phyloP scores from a whole-genome alignment of 2,797 vertebrate genomes.

The Sebastes alutus region DNA sequence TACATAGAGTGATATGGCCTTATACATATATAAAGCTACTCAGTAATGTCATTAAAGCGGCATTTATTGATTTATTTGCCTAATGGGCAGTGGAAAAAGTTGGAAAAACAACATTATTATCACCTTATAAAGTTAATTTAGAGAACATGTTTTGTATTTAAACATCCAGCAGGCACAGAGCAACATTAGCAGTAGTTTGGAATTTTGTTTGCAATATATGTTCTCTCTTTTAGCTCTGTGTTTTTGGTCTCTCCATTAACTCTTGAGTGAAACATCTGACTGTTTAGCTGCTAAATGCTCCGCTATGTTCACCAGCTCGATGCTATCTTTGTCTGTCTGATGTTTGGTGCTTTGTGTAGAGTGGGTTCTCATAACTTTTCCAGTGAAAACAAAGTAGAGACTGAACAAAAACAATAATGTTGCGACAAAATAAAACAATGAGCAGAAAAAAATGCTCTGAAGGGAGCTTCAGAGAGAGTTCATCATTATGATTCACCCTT shows the following conservation, averaged over 20 bases:
- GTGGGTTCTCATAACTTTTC: background rate
- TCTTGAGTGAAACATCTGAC: background rate
- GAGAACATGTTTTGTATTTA: background rate
- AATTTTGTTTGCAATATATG: background rate
- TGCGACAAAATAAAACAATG: accelerated
- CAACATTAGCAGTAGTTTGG: background rate
- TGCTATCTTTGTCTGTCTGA: background rate
- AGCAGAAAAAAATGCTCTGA: too few relatives aligned
- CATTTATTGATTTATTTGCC: background rate
- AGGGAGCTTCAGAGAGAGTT: background rate
- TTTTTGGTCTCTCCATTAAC: background rate
- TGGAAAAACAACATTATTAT: background rate
- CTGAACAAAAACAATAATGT: background rate
- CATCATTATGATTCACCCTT: background rate
- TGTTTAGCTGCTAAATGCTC: background rate
- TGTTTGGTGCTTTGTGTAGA: too few relatives aligned
- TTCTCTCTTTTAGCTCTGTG: background rate
- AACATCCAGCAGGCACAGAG: background rate
- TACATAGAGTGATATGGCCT: background rate
- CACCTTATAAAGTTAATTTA: background rate
- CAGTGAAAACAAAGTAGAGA: background rate
- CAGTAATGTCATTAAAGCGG: background rate
- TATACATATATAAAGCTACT: background rate
- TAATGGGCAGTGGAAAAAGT: accelerated
- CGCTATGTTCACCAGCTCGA: background rate